These are phyloP conservation scores for Stomorhina lunata DNA, from an alignment of 2,888 invertebrate species.

Conservation along the genomic window DNA sequence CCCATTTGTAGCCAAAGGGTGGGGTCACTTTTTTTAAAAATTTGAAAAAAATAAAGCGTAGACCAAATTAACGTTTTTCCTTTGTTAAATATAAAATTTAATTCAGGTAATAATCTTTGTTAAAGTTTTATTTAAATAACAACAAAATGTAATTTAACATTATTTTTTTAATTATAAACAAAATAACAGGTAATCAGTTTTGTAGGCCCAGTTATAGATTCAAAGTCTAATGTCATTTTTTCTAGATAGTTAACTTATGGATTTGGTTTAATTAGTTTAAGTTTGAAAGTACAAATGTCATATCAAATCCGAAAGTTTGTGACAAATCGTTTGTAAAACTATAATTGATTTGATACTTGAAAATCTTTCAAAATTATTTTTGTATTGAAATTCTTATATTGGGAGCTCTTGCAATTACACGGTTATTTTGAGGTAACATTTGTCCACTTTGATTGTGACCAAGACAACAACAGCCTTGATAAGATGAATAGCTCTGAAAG, in stretches of 20 bases:
- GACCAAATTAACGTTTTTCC: neutral
- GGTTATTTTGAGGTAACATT: neutral
- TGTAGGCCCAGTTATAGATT: constrained; percentile 5
- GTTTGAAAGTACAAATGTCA: constrained; percentile 1
- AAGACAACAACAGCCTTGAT: neutral
- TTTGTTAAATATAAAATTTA: no score
- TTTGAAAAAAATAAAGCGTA: neutral
- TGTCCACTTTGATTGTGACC: neutral
- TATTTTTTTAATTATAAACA: neutral
- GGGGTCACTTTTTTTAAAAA: constrained; percentile 16
- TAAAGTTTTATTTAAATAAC: constrained; percentile 22
- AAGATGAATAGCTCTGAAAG: neutral
- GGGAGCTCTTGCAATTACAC: constrained; percentile 12
- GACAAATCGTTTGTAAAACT: constrained; percentile 28
- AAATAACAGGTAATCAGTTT: neutral
- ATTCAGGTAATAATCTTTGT: constrained; percentile 17
- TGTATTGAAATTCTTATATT: constrained; percentile 14
- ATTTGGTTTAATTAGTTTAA: neutral
- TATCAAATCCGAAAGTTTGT: constrained; percentile 29
- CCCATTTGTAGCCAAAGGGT: constrained; percentile 18
- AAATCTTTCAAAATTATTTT: neutral
- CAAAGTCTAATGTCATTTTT: constrained; percentile 1
- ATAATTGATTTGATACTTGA: neutral
- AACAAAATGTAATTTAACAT: constrained; percentile 10
- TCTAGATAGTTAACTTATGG: constrained; percentile 15